Evolutionary conservation across 1,140 invertebrate genomes (phyloP).

Genomic region (Eulimnadia texana): DNA sequence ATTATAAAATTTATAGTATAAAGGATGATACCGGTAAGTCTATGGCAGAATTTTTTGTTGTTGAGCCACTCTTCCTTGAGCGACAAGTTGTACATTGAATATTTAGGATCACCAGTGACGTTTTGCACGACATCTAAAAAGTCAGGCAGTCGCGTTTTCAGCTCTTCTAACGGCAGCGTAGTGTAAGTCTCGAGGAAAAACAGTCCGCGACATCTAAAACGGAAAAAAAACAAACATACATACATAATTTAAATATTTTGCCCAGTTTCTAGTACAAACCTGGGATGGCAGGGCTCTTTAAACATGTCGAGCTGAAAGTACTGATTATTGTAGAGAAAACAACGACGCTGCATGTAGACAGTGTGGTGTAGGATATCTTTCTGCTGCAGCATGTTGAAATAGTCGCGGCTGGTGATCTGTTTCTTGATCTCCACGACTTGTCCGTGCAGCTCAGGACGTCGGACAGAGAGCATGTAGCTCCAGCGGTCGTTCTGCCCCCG

Average conservation of each 20-base stretch:
- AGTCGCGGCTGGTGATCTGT: conserved; percentile 86
- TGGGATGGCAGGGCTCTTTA: conserved; percentile 77
- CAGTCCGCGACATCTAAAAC: conserved; percentile 62
- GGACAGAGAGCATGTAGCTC: conserved; percentile 88
- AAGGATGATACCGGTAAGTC: conserved; percentile 29
- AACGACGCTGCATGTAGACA: conserved; percentile 85
- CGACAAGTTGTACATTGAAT: conserved; percentile 94
- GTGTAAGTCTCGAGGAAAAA: conserved; percentile 93
- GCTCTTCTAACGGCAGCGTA: conserved; percentile 52
- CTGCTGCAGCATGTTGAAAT: conserved; percentile 81
- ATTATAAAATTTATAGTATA: neutral
- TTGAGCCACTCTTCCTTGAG: conserved; percentile 76
- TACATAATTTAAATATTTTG: no score
- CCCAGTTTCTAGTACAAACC: no score
- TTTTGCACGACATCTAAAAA: conserved; percentile 79
- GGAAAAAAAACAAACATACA: neutral
- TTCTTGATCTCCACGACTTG: conserved; percentile 92
- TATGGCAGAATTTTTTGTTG: conserved; percentile 62
- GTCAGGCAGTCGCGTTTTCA: conserved; percentile 53
- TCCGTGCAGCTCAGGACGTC: conserved; percentile 70
- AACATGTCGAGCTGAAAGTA: conserved; percentile 98
- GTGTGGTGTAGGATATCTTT: conserved; percentile 87
- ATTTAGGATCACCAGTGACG: conserved; percentile 83
- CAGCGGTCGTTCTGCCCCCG: conserved; percentile 78
- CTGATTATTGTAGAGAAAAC: conserved; percentile 94